phyloP scores from a whole-genome alignment of 2,797 vertebrate genomes.

The Spinibarbus caldwelli region DNA sequence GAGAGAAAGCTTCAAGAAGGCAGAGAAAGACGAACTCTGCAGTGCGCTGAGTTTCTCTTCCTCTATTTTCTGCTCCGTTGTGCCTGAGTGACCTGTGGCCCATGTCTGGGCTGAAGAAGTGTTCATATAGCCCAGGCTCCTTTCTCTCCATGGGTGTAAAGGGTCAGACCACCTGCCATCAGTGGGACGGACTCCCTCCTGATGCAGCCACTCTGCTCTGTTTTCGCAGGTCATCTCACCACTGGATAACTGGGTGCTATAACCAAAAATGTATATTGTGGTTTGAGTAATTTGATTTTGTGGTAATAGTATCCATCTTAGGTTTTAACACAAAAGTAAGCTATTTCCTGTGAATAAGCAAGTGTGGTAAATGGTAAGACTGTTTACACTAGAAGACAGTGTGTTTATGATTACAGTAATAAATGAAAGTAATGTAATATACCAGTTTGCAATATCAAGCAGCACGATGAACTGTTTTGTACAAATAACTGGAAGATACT shows the following conservation, averaged over 20 bases:
- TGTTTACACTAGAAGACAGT: too few relatives aligned
- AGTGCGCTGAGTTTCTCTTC: constrained; percentile 39
- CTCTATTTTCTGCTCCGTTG: constrained; percentile 49
- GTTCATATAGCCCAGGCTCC: constrained; percentile 38
- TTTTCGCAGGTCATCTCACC: constrained; percentile 31
- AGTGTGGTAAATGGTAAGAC: not conserved
- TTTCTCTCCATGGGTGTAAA: constrained; percentile 37
- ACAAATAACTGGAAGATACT: not conserved
- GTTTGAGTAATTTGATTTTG: not conserved
- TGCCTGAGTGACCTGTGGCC: constrained; percentile 32
- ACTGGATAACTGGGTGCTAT: constrained; percentile 39
- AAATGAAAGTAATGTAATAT: not conserved
- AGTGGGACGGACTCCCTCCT: constrained; percentile 27
- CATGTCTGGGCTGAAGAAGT: constrained; percentile 43
- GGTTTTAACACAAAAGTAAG: not conserved
- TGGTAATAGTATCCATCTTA: not conserved
- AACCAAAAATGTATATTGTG: not conserved
- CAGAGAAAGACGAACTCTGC: constrained; percentile 1
- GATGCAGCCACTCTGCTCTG: not conserved
- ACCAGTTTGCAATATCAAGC: not conserved
- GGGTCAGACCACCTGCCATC: constrained; percentile 44
- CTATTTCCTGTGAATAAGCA: not conserved
- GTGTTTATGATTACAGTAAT: not conserved
- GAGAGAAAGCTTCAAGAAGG: not conserved
- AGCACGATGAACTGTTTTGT: not conserved